Evolutionary conservation across 30 jellyfish, hydroid and myxozoan genomes (phyloP).

Genomic region (Hydractinia symbiolongicarpus): DNA sequence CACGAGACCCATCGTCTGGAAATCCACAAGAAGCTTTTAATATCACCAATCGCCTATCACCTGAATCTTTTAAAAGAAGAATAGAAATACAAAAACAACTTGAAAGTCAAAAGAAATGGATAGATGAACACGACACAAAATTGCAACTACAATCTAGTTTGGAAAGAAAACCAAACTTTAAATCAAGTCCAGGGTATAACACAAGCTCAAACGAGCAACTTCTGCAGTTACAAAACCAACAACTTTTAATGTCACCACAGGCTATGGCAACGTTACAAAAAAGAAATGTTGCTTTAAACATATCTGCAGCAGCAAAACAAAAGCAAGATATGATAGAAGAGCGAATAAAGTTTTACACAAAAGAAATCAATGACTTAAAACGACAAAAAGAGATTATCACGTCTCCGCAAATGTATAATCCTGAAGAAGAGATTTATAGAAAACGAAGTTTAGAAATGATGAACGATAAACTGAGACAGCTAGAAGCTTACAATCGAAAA

Average conservation of each 20-base stretch:
- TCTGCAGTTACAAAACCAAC: too few relatives aligned
- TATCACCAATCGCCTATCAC: not conserved
- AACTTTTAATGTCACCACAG: not conserved
- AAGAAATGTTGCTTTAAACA: not conserved
- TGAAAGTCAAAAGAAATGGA: constrained; percentile 8
- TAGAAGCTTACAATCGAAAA: too few relatives aligned
- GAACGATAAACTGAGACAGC: too few relatives aligned
- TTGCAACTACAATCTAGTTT: not conserved
- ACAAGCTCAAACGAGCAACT: too few relatives aligned
- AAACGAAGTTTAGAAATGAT: too few relatives aligned
- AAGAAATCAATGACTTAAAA: not conserved
- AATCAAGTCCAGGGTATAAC: too few relatives aligned
- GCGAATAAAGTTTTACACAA: not conserved
- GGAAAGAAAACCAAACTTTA: not conserved
- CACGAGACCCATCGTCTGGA: not conserved
- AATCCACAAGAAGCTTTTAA: not conserved
- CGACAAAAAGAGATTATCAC: not conserved
- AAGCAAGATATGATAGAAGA: not conserved
- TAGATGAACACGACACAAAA: constrained; percentile 1
- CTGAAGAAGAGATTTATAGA: too few relatives aligned
- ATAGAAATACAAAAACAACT: constrained; percentile 2
- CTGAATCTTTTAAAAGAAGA: not conserved
- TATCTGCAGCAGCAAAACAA: not conserved
- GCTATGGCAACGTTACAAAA: not conserved
- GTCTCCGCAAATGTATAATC: too few relatives aligned